A percentile compares a stretch with the other conserved stretches of the same genome.
Conservation (phyloP, 2,888 invertebrate species). For the Zelleria hepariella region DNA sequence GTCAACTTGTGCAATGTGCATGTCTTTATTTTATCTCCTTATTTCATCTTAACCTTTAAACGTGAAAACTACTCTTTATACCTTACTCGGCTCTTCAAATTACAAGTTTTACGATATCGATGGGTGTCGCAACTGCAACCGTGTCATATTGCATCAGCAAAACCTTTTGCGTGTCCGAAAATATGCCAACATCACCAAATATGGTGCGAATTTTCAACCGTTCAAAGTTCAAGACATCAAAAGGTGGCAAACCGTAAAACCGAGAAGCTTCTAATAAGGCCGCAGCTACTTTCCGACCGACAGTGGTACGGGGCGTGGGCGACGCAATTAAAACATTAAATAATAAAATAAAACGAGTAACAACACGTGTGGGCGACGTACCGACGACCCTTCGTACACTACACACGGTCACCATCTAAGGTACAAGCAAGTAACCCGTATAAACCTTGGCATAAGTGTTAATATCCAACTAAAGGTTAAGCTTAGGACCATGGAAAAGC, state of each 20-base stretch:
- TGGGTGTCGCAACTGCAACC: neutral
- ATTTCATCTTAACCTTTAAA: constrained; percentile 17
- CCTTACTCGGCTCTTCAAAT: neutral
- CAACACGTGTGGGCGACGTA: constrained; percentile 11
- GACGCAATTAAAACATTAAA: constrained; percentile 56
- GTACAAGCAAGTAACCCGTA: neutral
- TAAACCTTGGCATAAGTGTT: neutral
- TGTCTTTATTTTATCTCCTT: constrained; percentile 15
- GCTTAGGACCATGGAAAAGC: neutral
- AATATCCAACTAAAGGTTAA: neutral
- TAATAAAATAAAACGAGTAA: constrained; percentile 30
- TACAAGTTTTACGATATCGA: neutral
- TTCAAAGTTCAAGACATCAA: constrained; percentile 8
- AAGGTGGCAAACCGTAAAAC: neutral
- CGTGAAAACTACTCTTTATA: constrained; percentile 17
- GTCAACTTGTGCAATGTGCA: constrained; percentile 6
- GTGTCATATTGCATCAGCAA: neutral
- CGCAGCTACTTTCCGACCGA: constrained; percentile 9
- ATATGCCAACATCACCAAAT: constrained; percentile 5
- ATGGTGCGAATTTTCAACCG: constrained; percentile 2
- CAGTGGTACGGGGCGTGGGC: constrained; percentile 34
- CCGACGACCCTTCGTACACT: constrained; percentile 6
- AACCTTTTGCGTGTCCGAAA: neutral
- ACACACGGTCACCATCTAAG: neutral
- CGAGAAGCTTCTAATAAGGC: constrained; percentile 7